Base-by-base conservation (phyloP, 2,113 vertebrate species). In the Chauna torquata region DNA sequence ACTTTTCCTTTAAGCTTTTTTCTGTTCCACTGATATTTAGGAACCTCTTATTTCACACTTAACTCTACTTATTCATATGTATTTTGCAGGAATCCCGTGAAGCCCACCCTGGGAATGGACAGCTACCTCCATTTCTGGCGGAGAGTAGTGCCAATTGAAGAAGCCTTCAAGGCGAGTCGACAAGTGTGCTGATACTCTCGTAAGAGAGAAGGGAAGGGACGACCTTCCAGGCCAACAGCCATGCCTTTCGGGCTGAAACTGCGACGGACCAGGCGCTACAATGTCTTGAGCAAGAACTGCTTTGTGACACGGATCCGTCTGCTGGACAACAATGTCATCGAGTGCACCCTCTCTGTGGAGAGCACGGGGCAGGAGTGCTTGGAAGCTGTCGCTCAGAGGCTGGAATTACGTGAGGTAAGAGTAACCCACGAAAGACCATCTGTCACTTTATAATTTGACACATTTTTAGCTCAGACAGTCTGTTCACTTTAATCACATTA, bases 171-270 rank as follows among this genome's bases (percentile, higher is more conserved):
- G 79, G 44, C 83, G 57, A 44, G 57, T 34, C 40, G 1, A 65
- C 34, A 71, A 89, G 79, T 18, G 96, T 91, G 97, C 97, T 97
- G 77, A 81, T 89, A 96, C 96, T 12, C 16, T 78, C 1, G 2
- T 68, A 22, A n/a, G 93, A 61, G 82, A 25, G 17, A 80, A 45
- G 90, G 86, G 86, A 92, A 85, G 85, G 85, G 96, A 85, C 57
- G 9, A 82, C 87, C 57, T 93, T 69, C 61, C 54, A 9, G 84
- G 83, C 90, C 86, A 16, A 6, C 94, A 98, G 97, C 97, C 98
- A 99, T 99, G 99, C 99, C 99, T 93, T 99, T 99, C 88, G 98
- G 99, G 88, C 98, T 99, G 95, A 99, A 99, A 92, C 98, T 99
- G 81, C 98, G 99, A 84, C 99, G 99, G 88, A 99, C 99, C 12